A percentile compares a stretch with the other conserved stretches of the same genome.
phyloP scores from a whole-genome alignment of 2,797 vertebrate genomes.

The Spinus olivaceus region DNA sequence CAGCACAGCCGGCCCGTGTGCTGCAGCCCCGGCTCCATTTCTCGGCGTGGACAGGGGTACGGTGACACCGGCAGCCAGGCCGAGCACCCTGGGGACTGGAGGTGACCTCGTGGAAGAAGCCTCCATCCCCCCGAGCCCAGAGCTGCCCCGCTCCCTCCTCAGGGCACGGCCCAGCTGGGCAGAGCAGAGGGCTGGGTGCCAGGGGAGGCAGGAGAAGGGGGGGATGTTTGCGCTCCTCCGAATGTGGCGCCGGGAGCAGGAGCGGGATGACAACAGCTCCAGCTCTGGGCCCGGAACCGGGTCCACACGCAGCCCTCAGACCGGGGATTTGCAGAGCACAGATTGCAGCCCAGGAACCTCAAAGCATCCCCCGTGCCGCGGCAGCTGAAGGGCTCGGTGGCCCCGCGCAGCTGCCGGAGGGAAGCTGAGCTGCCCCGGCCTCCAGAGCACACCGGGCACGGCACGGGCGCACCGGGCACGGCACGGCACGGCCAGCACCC shows the following conservation, averaged over 20 bases:
- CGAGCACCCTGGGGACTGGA: neutral
- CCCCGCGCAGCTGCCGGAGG: constrained; percentile 4
- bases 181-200: neutral
- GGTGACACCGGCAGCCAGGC: rapidly evolving
- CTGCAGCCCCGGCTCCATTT: rapidly evolving
- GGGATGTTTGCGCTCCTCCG: neutral
- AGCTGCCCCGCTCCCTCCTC: rapidly evolving
- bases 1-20: rapidly evolving
- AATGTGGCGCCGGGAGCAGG: neutral
- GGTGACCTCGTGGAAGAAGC: neutral
- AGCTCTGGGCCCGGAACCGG: neutral
- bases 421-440: neutral
- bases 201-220: neutral
- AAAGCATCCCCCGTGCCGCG: constrained; percentile 58
- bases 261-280: neutral
- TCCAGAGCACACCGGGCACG: neutral
- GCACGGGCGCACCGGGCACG: neutral
- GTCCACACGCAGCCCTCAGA: neutral
- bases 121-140: rapidly evolving
- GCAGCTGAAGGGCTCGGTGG: constrained; percentile 57
- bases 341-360: constrained; percentile 73
- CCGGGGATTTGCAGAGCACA: constrained; percentile 67
- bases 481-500: neutral
- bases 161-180: neutral
- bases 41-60: rapidly evolving